Evolutionary conservation across 1,140 invertebrate genomes (phyloP).

Genomic region (Triops longicaudatus): DNA sequence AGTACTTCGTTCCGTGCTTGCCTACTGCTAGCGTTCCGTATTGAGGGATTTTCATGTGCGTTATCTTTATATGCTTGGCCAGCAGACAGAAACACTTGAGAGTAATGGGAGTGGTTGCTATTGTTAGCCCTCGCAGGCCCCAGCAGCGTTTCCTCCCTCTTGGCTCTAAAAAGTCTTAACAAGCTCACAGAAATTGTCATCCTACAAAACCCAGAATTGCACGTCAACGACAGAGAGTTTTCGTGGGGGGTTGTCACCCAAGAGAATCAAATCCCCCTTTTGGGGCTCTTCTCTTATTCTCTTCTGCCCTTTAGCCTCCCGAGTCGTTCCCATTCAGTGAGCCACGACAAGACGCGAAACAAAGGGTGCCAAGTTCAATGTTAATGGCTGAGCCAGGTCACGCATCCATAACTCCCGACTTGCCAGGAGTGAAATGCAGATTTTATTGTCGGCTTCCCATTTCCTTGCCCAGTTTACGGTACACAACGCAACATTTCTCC

Average conservation of each 20-base stretch:
- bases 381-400: neutral
- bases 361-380: slow-evolving; percentile 8
- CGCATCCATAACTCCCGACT: neutral
- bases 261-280: neutral
- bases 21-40: neutral
- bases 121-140: neutral
- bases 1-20: neutral
- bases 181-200: neutral
- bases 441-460: slow-evolving; percentile 9
- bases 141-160: neutral
- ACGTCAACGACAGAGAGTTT: neutral
- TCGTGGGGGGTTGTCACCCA: neutral
- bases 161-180: neutral
- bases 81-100: slow-evolving; percentile 7
- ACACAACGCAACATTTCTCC: neutral
- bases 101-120: neutral
- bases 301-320: neutral
- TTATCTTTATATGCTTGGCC: slow-evolving; percentile 12
- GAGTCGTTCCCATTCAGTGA: neutral
- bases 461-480: neutral
- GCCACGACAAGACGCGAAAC: neutral
- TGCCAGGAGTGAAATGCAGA: slow-evolving; percentile 3
- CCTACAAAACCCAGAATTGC: neutral
- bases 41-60: neutral
- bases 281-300: neutral